phyloP scores from a whole-genome alignment of 1,140 invertebrate species.

The Diplogasteroides magnus region DNA sequence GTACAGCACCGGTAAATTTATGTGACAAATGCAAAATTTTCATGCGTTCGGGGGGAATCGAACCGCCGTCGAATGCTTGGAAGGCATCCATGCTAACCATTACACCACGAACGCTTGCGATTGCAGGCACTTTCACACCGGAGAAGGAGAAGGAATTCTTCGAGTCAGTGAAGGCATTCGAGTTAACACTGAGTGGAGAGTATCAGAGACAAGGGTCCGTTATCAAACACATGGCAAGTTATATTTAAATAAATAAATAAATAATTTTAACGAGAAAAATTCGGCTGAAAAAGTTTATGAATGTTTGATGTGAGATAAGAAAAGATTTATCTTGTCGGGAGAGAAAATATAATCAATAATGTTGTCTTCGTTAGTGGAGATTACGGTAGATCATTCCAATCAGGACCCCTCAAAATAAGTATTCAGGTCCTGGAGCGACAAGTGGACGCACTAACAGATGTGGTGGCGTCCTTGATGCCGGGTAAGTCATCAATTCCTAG shows the following conservation, averaged over 20 bases:
- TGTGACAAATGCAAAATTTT: no score
- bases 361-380: no score
- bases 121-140: background rate
- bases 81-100: conserved; percentile 23
- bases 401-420: no score
- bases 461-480: background rate
- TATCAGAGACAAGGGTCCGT: background rate
- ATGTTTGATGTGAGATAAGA: no score
- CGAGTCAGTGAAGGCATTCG: background rate
- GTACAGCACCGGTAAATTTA: conserved; percentile 55
- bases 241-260: no score
- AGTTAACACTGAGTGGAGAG: conserved; percentile 13
- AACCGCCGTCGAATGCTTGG: conserved; percentile 14
- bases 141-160: background rate
- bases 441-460: conserved; percentile 8
- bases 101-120: background rate
- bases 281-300: no score
- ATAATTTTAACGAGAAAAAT: no score
- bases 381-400: no score
- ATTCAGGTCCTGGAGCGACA: conserved; percentile 7
- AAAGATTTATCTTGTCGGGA: no score
- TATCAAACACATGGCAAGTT: conserved; percentile 1
- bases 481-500: no score
- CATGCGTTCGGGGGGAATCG: conserved; percentile 6
- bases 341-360: no score